Conservation (phyloP, 2,888 invertebrate genomes). For the Parnassius apollo region DNA sequence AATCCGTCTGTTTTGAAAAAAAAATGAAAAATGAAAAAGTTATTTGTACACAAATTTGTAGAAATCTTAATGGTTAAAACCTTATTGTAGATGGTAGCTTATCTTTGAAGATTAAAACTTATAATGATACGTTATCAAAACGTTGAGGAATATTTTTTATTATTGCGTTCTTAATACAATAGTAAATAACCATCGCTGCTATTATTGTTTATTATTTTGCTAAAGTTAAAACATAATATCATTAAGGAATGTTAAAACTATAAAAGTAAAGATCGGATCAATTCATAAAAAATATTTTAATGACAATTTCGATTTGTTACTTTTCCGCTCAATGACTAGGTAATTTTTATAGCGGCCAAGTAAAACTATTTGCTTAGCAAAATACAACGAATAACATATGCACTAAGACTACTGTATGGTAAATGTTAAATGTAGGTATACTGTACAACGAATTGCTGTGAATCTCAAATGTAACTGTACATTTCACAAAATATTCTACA, state of each 20-base stretch:
- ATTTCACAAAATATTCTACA: conserved; percentile 47
- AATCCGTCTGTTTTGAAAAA: too few species aligned
- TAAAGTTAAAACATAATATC: background rate
- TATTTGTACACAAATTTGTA: too few species aligned
- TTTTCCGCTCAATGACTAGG: conserved; percentile 70
- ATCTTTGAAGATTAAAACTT: too few species aligned
- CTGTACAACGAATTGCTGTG: conserved; percentile 61
- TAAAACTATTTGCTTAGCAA: conserved; percentile 32
- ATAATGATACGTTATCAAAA: too few species aligned
- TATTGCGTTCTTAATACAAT: too few species aligned
- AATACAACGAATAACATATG: conserved; percentile 28
- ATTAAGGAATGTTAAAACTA: conserved; percentile 35
- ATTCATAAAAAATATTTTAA: conserved; percentile 30
- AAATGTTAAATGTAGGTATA: conserved; percentile 37
- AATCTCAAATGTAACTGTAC: conserved; percentile 81
- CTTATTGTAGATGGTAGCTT: too few species aligned
- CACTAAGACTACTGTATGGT: conserved; percentile 26
- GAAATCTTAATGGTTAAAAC: too few species aligned
- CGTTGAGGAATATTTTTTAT: too few species aligned
- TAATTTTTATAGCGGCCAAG: conserved; percentile 62
- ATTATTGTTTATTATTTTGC: too few species aligned
- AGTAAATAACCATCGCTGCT: too few species aligned
- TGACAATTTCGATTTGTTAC: conserved; percentile 31
- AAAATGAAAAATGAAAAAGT: too few species aligned
- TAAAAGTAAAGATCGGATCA: conserved; percentile 28